Evolutionary conservation across 2,113 vertebrate genomes (phyloP), one percentile per base, ranked within the genome.

Genomic region (Hepsetus odoe): DNA sequence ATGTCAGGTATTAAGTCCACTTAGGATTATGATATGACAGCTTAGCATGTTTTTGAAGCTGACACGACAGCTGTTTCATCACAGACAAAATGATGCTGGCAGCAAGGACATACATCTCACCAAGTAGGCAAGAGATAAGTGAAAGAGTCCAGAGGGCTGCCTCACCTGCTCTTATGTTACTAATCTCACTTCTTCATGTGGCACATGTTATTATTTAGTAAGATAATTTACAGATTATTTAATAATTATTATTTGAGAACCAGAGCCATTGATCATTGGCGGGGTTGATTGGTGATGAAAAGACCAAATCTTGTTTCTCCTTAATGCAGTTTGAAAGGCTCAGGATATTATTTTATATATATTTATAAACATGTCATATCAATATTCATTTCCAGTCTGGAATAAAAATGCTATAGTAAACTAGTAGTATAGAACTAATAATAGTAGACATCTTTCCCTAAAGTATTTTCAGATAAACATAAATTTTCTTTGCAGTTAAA

Each of bases 1-100:
- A 91, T 90, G 91, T 92, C 90, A 92, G 91, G 38, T 92, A 93
- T 94, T 90, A 85, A 92, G 95, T 95, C 94, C 94, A 89, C 90
- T 94, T 86, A 58, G n/a, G 88, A 92, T 98, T 94, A 94, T 91
- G 90, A 91, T 84, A 84, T 89, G 61, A 65, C 32, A 38, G 84
- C 89, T 90, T 92, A 94, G 90, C 91, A 90, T 85, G 82, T 85
- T 92, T 93, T 94, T 91, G 90, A 84, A 93, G 91, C 90, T 94
- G 94, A 96, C 94, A 94, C 93, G 90, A 68, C 89, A 94, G 94
- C 93, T 95, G 89, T 90, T 89, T 92, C 61, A 76, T 76, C 62
- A 76, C n/a, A 84, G 88, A 93, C 89, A 91, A 93, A 95, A 92
- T 94, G 91, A 91, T 89, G 86, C 77, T 93, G 93, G 90, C 90